Conservation (phyloP, 1,140 invertebrate genomes). For the Coptotermes formosanus region DNA sequence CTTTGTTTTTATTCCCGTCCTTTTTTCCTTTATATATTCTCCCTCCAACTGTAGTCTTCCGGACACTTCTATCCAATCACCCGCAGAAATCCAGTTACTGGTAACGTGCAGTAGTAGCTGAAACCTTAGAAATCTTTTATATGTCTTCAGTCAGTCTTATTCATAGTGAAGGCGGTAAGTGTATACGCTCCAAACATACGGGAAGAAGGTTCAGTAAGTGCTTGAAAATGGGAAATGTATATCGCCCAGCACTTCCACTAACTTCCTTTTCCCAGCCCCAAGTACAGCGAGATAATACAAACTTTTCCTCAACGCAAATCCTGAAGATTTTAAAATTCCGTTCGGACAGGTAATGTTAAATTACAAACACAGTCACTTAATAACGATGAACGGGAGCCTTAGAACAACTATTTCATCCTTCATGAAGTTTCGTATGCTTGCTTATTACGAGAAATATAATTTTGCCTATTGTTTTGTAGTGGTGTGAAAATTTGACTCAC, state of each 20-base stretch:
- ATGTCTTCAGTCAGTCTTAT: conserved; percentile 10
- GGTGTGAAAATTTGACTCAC: no score
- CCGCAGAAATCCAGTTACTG: conserved; percentile 1
- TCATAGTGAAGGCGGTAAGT: neutral
- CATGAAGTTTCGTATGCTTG: neutral
- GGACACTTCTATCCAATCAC: conserved; percentile 4
- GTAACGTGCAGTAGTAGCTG: neutral
- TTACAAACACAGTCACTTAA: neutral
- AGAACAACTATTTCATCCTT: neutral
- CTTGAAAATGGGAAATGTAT: neutral
- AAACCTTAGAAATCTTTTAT: neutral
- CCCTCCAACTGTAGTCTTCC: neutral
- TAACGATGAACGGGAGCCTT: neutral
- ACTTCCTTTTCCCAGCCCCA: neutral
- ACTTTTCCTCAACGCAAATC: neutral
- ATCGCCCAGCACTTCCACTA: neutral
- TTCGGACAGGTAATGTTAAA: neutral
- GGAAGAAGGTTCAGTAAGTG: neutral
- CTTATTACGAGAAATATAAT: no score
- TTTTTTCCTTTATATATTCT: neutral
- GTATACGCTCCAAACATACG: neutral
- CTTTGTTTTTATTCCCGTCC: neutral
- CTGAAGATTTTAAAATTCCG: neutral
- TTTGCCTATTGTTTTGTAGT: no score
- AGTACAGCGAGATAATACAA: neutral